phyloP scores from a whole-genome alignment of 2,888 invertebrate species.

The Drosophila formosana region DNA sequence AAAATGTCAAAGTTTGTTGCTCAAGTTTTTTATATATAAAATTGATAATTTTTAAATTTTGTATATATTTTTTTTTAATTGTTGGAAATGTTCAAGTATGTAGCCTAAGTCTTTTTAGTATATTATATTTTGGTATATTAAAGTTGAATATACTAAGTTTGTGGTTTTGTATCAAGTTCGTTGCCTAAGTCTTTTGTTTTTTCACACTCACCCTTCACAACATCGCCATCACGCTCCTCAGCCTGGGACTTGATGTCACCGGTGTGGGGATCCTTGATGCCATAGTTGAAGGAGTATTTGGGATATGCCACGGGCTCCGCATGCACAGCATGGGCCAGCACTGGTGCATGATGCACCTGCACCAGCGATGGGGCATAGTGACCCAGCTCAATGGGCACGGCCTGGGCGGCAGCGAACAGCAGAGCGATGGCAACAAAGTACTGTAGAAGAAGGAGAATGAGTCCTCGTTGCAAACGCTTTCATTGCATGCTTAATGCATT shows the following conservation, averaged over 20 bases:
- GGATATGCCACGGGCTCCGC: conserved; percentile 87
- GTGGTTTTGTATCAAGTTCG: conserved; percentile 6
- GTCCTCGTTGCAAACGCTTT: conserved; percentile 36
- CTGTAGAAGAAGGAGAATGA: conserved; percentile 69
- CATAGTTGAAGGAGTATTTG: conserved; percentile 90
- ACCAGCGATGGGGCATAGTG: conserved; percentile 80
- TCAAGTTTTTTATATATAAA: no score
- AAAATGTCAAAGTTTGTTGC: no score
- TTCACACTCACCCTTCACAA: conserved; percentile 86
- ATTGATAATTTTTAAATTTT: no score
- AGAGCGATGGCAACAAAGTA: conserved; percentile 84
- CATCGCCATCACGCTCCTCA: conserved; percentile 90
- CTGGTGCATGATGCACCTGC: conserved; percentile 79
- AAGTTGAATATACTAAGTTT: no score
- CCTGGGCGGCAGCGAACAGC: conserved; percentile 82
- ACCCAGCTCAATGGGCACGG: conserved; percentile 84
- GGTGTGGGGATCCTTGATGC: conserved; percentile 89
- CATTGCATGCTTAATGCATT: background rate
- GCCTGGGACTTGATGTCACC: conserved; percentile 90
- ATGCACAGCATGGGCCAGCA: conserved; percentile 81
- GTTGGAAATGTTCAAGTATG: conserved; percentile 2
- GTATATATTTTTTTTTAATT: no score
- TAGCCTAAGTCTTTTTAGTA: conserved; percentile 50
- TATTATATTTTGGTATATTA: no score
- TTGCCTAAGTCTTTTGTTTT: conserved; percentile 34